Conservation (phyloP, 1,140 invertebrate genomes). For the Sycobia sp. region DNA sequence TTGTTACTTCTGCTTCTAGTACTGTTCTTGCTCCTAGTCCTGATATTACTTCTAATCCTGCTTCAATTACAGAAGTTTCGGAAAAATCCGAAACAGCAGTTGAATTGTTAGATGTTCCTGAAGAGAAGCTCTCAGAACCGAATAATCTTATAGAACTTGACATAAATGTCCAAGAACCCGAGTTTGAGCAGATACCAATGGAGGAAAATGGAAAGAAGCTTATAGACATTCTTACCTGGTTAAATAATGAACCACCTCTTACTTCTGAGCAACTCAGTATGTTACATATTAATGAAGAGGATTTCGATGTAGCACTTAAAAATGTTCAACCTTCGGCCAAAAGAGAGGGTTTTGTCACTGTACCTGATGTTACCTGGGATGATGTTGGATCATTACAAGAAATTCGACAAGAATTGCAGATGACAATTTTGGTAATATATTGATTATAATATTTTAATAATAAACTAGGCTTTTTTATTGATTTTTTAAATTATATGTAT, state of each 20-base stretch:
- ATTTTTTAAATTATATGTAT: conserved; percentile 12
- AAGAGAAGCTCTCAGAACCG: conserved; percentile 20
- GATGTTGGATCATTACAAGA: conserved; percentile 92
- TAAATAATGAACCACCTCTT: conserved; percentile 65
- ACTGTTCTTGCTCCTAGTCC: too few relatives aligned
- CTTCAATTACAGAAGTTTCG: not conserved
- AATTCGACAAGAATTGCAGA: conserved; percentile 87
- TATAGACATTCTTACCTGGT: conserved; percentile 60
- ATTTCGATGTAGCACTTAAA: conserved; percentile 81
- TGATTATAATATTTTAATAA: not conserved
- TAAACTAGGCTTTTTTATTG: too few relatives aligned
- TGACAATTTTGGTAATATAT: conserved; percentile 80
- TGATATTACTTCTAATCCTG: too few relatives aligned
- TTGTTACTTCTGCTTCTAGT: too few relatives aligned
- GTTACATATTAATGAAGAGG: conserved; percentile 72
- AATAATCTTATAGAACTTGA: not conserved
- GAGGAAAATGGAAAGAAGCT: conserved; percentile 36
- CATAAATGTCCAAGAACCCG: conserved; percentile 1
- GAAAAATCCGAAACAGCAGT: not conserved
- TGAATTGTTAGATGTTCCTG: not conserved
- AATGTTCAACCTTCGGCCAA: conserved; percentile 91
- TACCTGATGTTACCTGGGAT: conserved; percentile 96
- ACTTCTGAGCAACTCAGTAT: conserved; percentile 65
- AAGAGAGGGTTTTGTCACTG: conserved; percentile 95
- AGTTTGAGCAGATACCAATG: conserved; percentile 23